A percentile compares a stretch with the other conserved stretches of the same genome.
Conservation (phyloP, 2,797 vertebrate genomes). For the Pempheris klunzingeri region DNA sequence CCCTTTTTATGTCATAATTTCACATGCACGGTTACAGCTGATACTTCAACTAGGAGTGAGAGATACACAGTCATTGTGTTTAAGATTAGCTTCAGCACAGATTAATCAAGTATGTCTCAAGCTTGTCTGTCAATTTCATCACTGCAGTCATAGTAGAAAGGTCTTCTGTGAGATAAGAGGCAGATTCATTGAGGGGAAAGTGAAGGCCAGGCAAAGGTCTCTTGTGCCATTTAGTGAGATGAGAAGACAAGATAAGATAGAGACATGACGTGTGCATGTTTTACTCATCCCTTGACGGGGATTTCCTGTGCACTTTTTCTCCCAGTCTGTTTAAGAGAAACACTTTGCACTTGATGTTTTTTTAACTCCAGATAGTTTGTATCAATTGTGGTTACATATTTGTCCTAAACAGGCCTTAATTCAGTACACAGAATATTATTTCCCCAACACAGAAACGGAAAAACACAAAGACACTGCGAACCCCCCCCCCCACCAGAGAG, state of each 20-base stretch:
- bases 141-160: slow-evolving; percentile 37
- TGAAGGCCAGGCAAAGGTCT: slow-evolving; percentile 62
- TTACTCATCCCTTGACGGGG: slow-evolving; percentile 5
- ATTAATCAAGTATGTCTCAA: neutral
- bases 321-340: neutral
- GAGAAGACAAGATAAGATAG: slow-evolving; percentile 44
- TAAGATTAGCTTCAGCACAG: slow-evolving; percentile 34
- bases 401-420: neutral
- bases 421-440: neutral
- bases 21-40: neutral
- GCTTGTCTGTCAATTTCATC: slow-evolving; percentile 22
- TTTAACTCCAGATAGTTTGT: neutral
- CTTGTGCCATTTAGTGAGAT: neutral
- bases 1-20: neutral
- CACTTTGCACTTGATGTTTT: neutral
- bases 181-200: slow-evolving; percentile 17
- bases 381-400: neutral
- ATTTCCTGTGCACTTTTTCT: neutral
- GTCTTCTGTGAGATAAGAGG: slow-evolving; percentile 58
- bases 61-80: slow-evolving; percentile 10
- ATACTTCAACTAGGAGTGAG: slow-evolving; percentile 17
- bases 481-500: too few relatives aligned
- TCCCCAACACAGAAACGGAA: neutral
- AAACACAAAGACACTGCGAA: too few relatives aligned
- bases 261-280: neutral